phyloP scores from a whole-genome alignment of 1,140 invertebrate genomes.

The Hylyphantes graminicola region DNA sequence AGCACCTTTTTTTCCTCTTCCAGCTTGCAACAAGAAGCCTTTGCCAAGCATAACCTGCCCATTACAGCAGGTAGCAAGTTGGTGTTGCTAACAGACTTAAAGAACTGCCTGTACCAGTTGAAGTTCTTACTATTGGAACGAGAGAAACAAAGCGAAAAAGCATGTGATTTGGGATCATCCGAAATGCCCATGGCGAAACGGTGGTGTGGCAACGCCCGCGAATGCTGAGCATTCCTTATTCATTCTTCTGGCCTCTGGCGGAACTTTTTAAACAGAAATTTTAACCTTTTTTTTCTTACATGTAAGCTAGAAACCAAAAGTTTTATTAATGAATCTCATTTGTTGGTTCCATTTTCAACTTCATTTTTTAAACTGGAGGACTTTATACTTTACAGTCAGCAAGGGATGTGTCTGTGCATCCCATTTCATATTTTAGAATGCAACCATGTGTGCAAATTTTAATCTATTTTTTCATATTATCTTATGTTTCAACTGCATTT shows the following conservation, averaged over 20 bases:
- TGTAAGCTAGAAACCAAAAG: constrained; percentile 52
- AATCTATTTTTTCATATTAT: constrained; percentile 60
- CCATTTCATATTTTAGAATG: constrained; percentile 53
- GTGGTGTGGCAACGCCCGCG: constrained; percentile 46
- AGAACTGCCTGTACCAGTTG: constrained; percentile 86
- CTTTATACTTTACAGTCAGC: constrained; percentile 26
- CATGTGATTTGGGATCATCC: constrained; percentile 20
- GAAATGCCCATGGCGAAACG: constrained; percentile 42
- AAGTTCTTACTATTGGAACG: constrained; percentile 78
- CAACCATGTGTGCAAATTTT: constrained; percentile 56
- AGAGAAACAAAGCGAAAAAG: constrained; percentile 42
- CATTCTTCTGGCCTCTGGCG: constrained; percentile 45
- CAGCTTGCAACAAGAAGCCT: constrained; percentile 51
- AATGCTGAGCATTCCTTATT: constrained; percentile 41
- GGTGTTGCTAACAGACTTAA: constrained; percentile 82
- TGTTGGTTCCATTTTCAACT: constrained; percentile 2
- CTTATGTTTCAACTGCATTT: constrained; percentile 57
- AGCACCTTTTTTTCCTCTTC: constrained; percentile 9
- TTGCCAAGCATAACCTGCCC: constrained; percentile 43
- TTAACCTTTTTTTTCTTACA: constrained; percentile 19
- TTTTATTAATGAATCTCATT: constrained; percentile 39
- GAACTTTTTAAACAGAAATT: constrained; percentile 15
- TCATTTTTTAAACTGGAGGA: constrained; percentile 26
- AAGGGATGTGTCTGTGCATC: constrained; percentile 42
- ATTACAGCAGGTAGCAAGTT: constrained; percentile 66